Conservation (phyloP, 2,888 invertebrate species). For the Meghimatium bilineatum region DNA sequence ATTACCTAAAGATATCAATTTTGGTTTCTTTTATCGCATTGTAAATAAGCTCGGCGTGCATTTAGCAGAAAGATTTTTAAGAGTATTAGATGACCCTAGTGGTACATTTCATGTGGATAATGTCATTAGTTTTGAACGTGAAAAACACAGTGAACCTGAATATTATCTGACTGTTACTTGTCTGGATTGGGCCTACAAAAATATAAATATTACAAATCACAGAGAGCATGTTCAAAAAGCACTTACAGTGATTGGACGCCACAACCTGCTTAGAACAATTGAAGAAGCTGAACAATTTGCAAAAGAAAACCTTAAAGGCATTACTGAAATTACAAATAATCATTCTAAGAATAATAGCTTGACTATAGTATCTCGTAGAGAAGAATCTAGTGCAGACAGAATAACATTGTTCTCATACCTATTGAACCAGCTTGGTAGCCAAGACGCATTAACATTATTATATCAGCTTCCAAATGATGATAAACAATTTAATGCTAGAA, state of each 20-base stretch:
- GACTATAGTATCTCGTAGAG: neutral
- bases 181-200: constrained; percentile 2
- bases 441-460: neutral
- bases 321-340: neutral
- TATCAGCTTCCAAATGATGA: constrained; percentile 1
- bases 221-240: constrained; percentile 6
- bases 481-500: neutral
- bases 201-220: neutral
- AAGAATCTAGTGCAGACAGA: neutral
- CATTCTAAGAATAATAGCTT: neutral
- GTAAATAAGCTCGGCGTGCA: neutral
- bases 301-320: neutral
- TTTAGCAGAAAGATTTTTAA: neutral
- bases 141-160: neutral
- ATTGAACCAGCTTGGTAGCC: neutral
- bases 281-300: neutral
- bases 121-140: neutral
- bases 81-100: neutral
- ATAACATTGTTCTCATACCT: neutral
- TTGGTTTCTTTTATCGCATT: constrained; percentile 13
- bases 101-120: neutral
- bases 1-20: neutral
- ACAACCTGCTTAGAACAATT: neutral
- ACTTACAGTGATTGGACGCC: neutral
- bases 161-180: neutral